These are phyloP conservation scores for Coreoperca whiteheadi DNA, from an alignment of 2,113 vertebrate genomes.

Conservation along the genomic window DNA sequence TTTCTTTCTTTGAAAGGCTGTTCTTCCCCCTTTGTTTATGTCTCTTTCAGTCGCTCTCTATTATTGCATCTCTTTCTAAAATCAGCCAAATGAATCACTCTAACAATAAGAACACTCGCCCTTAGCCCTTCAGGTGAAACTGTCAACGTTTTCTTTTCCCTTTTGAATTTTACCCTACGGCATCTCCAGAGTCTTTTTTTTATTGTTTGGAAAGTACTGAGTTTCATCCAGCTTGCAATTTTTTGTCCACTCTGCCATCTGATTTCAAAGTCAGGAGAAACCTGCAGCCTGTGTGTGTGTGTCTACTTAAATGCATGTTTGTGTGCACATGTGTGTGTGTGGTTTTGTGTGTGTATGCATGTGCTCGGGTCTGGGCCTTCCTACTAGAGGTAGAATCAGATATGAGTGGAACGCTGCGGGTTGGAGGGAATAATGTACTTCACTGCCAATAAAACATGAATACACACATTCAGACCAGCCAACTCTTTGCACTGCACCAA, in stretches of 20 bases:
- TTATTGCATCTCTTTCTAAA: slow-evolving; percentile 12
- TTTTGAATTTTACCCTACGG: slow-evolving; percentile 42
- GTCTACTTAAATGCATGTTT: background rate
- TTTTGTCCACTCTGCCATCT: slow-evolving; percentile 66
- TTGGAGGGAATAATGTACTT: slow-evolving; percentile 81
- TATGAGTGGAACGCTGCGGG: slow-evolving; percentile 83
- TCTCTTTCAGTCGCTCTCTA: background rate
- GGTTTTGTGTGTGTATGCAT: background rate
- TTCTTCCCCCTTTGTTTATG: slow-evolving; percentile 5
- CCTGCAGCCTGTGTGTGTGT: slow-evolving; percentile 30
- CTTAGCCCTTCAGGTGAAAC: slow-evolving; percentile 45
- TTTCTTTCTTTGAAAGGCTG: background rate
- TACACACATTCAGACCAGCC: slow-evolving; percentile 83
- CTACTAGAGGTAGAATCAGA: slow-evolving; percentile 77
- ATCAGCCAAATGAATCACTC: slow-evolving; percentile 31
- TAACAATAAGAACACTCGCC: slow-evolving; percentile 32
- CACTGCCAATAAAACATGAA: slow-evolving; percentile 85
- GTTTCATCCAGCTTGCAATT: slow-evolving; percentile 75
- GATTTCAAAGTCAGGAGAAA: slow-evolving; percentile 70
- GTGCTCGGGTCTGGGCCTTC: slow-evolving; percentile 44
- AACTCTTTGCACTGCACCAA: slow-evolving; percentile 62
- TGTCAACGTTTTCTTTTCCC: slow-evolving; percentile 42
- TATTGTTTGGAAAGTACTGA: slow-evolving; percentile 69
- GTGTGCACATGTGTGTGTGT: background rate
- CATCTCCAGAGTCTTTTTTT: slow-evolving; percentile 36